Base-by-base conservation (phyloP, 2,888 invertebrate genomes). In the Blera fallax region DNA sequence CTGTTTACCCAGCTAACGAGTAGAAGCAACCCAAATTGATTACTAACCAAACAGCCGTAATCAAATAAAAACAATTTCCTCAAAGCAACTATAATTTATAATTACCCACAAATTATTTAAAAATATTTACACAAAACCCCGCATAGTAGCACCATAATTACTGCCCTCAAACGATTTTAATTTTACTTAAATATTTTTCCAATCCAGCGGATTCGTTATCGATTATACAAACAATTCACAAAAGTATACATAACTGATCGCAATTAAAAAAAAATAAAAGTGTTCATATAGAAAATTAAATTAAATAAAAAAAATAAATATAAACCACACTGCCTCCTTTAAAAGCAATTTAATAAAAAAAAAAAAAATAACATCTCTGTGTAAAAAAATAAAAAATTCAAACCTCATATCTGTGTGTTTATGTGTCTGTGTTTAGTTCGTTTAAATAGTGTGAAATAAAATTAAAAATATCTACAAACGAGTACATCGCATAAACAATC, bases 291-390 rank as follows among this genome's bases (percentile, higher is more conserved):
- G 24, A 14, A 37, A 67, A 50, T 24, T 52, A 62, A 81, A 69
- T 56, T 54, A 3, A 56, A 65, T n/a, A 24, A 10, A 16, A 69
- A 43, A 24, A 48, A 77, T n/a, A 24, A 10, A 16, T 62, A 43
- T 16, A 48, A 77, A 21, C 43, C 64, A 58, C 82, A 82, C 82
- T 82, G 82, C 82, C 82, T 77, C 45, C n/a, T 62, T 37, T 10
- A 37, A 40, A 70, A 79, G 72, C 72, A 72, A 79, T 79, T 79
- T 16, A 65, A 64, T 34, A 54, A 34, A 14, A 40, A 56, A 48
- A 29, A 32, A 58, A 72, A 64, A 62, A 45, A 24, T n/a, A 54
- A 24, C 14, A 48, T n/a, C n/a, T n/a, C n/a, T n/a, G n/a, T n/a
- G n/a, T n/a, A 16, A 3, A 27, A 43, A 48, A 40, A n/a, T 32